Percentiles rank a stretch among this genome's conserved stretches.
Conservation (phyloP, 2,888 invertebrate genomes). For the Apeira syringaria region DNA sequence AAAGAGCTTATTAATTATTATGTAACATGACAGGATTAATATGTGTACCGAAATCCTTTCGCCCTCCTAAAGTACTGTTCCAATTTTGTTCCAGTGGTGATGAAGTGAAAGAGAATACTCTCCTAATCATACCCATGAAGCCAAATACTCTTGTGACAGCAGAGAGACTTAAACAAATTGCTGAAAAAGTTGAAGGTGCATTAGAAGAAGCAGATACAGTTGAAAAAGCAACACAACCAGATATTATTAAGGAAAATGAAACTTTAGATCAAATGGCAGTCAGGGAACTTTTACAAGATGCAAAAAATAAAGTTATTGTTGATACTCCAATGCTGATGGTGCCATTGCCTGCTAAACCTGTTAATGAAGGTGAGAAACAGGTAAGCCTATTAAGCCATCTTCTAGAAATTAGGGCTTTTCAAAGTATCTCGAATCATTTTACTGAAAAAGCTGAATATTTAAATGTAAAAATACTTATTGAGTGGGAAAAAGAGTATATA, state of each 20-base stretch:
- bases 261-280: constrained; percentile 88
- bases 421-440: too few relatives aligned
- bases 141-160: constrained; percentile 81
- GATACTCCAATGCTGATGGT: constrained; percentile 72
- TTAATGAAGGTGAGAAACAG: constrained; percentile 85
- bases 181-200: constrained; percentile 74
- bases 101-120: constrained; percentile 74
- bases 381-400: too few relatives aligned
- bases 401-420: too few relatives aligned
- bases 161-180: constrained; percentile 72
- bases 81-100: constrained; percentile 72
- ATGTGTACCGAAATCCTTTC: too few relatives aligned
- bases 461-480: too few relatives aligned
- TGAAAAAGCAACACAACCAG: constrained; percentile 39
- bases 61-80: too few relatives aligned
- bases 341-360: constrained; percentile 81
- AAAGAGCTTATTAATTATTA: too few relatives aligned
- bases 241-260: constrained; percentile 47
- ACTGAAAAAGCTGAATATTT: too few relatives aligned
- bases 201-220: constrained; percentile 73
- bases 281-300: constrained; percentile 87
- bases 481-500: too few relatives aligned
- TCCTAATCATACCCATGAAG: constrained; percentile 87
- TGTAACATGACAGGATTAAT: too few relatives aligned
- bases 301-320: constrained; percentile 61